These are phyloP conservation scores for Zingel zingel DNA, from an alignment of 2,113 vertebrate genomes.

Conservation along the genomic window DNA sequence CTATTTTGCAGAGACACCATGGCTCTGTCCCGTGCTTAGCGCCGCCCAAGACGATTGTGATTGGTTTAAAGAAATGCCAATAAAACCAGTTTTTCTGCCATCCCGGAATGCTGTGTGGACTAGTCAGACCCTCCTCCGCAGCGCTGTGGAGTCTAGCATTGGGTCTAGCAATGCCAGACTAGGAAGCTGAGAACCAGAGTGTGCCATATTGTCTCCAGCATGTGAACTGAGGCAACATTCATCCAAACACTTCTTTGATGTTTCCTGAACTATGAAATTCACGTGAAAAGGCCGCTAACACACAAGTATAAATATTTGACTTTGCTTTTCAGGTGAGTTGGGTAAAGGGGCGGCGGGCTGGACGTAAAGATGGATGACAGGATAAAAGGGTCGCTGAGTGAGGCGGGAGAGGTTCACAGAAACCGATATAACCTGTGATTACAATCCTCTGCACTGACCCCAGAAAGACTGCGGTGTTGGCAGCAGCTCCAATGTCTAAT, in stretches of 20 bases:
- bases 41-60: too few species aligned
- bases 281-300: constrained; percentile 23
- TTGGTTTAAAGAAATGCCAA: too few species aligned
- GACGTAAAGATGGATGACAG: constrained; percentile 58
- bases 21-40: too few species aligned
- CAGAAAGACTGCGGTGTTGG: constrained; percentile 80
- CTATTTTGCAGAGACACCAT: too few species aligned
- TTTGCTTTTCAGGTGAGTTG: constrained; percentile 64
- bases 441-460: constrained; percentile 82
- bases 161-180: too few species aligned
- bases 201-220: background rate
- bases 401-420: constrained; percentile 22
- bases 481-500: constrained; percentile 81
- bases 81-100: too few species aligned
- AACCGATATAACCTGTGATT: constrained; percentile 77
- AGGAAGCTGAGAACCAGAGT: background rate
- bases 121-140: too few species aligned
- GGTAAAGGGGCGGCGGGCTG: constrained; percentile 39
- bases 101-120: too few species aligned
- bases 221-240: constrained; percentile 19
- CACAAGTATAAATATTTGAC: constrained; percentile 65
- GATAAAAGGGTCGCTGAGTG: constrained; percentile 34
- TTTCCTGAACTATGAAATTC: constrained; percentile 71
- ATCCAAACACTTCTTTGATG: constrained; percentile 58
- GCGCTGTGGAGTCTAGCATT: too few species aligned